phyloP scores from a whole-genome alignment of 1,140 invertebrate species.

The Dolichoris vasculosae region DNA sequence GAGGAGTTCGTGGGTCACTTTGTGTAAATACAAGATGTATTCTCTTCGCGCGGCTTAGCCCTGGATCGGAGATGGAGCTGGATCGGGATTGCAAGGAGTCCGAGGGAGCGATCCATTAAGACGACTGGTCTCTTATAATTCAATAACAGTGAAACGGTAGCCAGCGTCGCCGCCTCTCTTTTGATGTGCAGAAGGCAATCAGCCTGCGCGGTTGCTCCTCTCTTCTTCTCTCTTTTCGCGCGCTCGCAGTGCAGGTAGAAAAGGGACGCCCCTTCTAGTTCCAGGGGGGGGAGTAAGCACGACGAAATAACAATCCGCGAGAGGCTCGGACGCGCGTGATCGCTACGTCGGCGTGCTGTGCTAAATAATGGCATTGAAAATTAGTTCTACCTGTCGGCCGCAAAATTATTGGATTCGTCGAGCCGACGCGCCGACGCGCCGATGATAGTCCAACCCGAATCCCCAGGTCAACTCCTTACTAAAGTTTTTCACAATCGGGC shows the following conservation, averaged over 20 bases:
- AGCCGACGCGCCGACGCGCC: slow-evolving; percentile 1
- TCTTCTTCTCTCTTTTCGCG: too few species aligned
- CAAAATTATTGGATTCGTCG: slow-evolving; percentile 49
- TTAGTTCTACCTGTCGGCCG: slow-evolving; percentile 52
- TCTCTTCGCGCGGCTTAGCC: not conserved
- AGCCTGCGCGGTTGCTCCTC: slow-evolving; percentile 5
- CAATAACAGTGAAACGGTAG: slow-evolving; percentile 54
- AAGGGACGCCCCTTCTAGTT: slow-evolving; percentile 38
- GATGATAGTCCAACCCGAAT: slow-evolving; percentile 16
- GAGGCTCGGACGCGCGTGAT: slow-evolving; percentile 16
- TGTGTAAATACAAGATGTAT: slow-evolving; percentile 44
- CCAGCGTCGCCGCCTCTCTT: slow-evolving; percentile 50
- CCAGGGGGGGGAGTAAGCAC: not conserved
- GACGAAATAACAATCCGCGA: slow-evolving; percentile 48
- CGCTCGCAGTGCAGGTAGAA: slow-evolving; percentile 21
- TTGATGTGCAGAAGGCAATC: slow-evolving; percentile 53
- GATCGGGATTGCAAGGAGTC: not conserved
- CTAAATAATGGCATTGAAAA: slow-evolving; percentile 55
- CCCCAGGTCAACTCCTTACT: not conserved
- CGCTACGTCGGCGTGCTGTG: slow-evolving; percentile 9
- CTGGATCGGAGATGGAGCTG: not conserved
- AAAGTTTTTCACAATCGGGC: slow-evolving; percentile 7
- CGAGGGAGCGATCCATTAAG: slow-evolving; percentile 44
- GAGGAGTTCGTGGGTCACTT: not conserved
- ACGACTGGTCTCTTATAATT: slow-evolving; percentile 50